Evolutionary conservation across 2,888 invertebrate genomes (phyloP), one percentile per base, ranked within the genome.

Genomic region (Dendrolimus pini): DNA sequence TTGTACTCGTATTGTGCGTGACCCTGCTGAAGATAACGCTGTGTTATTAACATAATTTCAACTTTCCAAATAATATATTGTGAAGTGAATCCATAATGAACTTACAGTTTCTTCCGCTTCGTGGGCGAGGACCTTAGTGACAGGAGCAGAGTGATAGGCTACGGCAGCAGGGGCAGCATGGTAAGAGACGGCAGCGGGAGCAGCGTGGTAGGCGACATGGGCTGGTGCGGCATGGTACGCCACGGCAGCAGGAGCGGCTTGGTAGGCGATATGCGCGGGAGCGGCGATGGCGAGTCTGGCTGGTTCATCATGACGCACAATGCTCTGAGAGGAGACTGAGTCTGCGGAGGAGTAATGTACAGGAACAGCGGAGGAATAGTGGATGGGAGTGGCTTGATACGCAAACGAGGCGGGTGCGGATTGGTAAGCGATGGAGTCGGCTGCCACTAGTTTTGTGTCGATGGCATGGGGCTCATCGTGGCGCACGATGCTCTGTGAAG

Each of bases 1-100:
- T 82, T 79, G 80, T 80, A 65, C 58, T 89, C 84, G 78, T 92
- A 92, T 68, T 89, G 87, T 54, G 92, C 91, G 74, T 91, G 85
- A 3, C 90, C 80, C 89, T 89, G 64, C 2, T n/a, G 59, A 41
- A 53, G 55, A 9, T 18, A 13, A 7, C 57, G 47, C 47, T 30
- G 30, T 30, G 30, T 30, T 30, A 30, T 30, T 30, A 30, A 30
- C 0, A 30, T 30, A 6, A 30, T 30, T 30, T 30, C 30, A 30
- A 30, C 30, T 30, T 30, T 30, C 30, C 30, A 30, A 30, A 30
- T 30, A 30, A 6, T 30, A 30, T 3, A 30, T 30, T 30, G 6
- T 30, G 6, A 30, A 30, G 30, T 6, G 3, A 30, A 30, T 30
- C 6, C 6, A 30, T 30, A 30, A 41, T 47, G 42, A 8, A 69